A percentile compares a stretch with the other conserved stretches of the same genome.
phyloP scores from a whole-genome alignment of 2,888 invertebrate species.

The Netelia fuscicornis region DNA sequence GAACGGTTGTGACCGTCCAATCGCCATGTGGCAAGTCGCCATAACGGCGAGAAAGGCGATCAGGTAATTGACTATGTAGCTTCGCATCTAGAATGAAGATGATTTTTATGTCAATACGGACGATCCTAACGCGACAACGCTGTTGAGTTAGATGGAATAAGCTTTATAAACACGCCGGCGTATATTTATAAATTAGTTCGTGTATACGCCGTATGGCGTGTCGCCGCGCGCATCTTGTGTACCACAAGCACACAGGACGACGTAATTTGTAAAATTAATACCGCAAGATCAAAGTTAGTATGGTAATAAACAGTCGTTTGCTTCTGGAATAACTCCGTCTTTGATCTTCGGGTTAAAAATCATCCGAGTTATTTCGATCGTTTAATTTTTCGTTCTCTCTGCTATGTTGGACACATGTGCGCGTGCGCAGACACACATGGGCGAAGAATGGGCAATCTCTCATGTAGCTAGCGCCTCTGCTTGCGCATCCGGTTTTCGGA shows the following conservation, averaged over 20 bases:
- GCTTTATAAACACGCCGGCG: no score
- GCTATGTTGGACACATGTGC: constrained; percentile 4
- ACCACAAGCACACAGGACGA: no score
- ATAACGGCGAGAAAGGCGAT: constrained; percentile 58
- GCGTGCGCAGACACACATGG: neutral
- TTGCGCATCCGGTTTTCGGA: constrained; percentile 57
- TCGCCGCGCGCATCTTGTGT: no score
- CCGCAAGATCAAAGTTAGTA: neutral
- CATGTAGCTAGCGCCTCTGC: neutral
- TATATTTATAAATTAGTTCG: no score
- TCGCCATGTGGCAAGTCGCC: constrained; percentile 14
- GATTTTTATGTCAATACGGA: neutral
- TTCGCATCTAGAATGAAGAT: constrained; percentile 62
- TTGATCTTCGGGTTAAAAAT: constrained; percentile 18
- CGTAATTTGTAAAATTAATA: constrained; percentile 7
- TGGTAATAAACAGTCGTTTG: neutral
- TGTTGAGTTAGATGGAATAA: no score
- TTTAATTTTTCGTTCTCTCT: constrained; percentile 53
- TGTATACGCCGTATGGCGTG: no score
- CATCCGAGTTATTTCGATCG: constrained; percentile 52
- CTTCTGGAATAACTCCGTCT: neutral
- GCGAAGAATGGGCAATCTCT: neutral
- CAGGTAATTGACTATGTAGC: constrained; percentile 49
- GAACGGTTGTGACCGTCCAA: constrained; percentile 31
- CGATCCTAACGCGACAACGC: no score